phyloP scores from a whole-genome alignment of 2,113 vertebrate genomes.

The Garra rufa region DNA sequence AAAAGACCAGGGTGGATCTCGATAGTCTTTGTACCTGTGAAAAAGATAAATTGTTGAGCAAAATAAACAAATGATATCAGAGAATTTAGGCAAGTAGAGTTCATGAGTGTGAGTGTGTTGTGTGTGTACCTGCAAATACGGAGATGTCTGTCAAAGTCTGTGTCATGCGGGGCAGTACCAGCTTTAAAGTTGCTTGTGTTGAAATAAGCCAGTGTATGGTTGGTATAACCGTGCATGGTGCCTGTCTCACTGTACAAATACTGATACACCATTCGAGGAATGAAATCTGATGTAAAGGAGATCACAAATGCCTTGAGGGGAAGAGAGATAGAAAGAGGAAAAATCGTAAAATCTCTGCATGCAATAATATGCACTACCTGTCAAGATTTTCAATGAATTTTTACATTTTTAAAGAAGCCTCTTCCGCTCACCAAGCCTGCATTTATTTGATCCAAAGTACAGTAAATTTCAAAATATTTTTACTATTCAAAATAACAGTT shows the following conservation, averaged over 20 bases:
- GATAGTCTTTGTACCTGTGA: constrained; percentile 94
- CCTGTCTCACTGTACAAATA: constrained; percentile 91
- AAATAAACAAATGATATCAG: neutral
- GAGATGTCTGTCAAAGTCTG: constrained; percentile 81
- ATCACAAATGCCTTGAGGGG: constrained; percentile 92
- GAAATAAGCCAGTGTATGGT: constrained; percentile 96
- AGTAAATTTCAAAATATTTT: no score
- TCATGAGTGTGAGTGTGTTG: constrained; percentile 33
- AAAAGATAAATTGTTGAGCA: neutral
- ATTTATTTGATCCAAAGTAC: no score
- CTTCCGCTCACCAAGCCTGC: no score
- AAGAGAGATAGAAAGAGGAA: constrained; percentile 33
- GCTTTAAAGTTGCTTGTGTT: constrained; percentile 90
- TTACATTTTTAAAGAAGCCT: no score
- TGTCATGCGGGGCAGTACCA: constrained; percentile 86
- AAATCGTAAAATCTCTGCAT: neutral
- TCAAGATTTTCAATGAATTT: no score
- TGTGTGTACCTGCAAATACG: constrained; percentile 89
- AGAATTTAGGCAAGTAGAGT: neutral
- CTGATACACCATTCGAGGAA: constrained; percentile 93
- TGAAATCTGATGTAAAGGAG: constrained; percentile 95
- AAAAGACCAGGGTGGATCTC: constrained; percentile 91
- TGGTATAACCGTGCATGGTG: constrained; percentile 92
- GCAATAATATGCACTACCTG: no score
- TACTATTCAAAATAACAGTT: no score